Evolutionary conservation across 2,888 invertebrate species (phyloP), one percentile per base, ranked within the genome.

Genomic region (Sesamia inferens): DNA sequence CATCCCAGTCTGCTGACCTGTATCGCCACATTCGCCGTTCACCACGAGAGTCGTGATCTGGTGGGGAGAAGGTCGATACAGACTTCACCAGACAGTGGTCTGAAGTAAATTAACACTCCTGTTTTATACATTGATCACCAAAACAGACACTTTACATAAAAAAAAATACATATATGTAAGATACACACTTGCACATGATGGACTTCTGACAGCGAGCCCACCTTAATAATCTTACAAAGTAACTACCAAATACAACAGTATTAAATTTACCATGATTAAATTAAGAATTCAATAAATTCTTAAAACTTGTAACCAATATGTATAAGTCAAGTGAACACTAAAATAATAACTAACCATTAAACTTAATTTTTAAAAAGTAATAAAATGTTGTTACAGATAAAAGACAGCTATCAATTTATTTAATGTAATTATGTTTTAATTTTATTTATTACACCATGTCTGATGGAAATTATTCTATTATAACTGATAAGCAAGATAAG

Each of bases 401-500:
- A 42, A 61, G 31, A 31, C 44, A 22, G 19, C 48, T 81, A 81
- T 82, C 84, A 69, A 42, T 3, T 31, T 31, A 31, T 55, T 65
- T 69, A 63, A 66, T 42, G 67, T 68, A 80, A 83, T 64, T 70
- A 8, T 67, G 31, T 71, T 59, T 31, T 19, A 22, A 31, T 19
- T 47, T 48, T 54, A 11, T 51, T 19, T 19, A 70, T 69, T 75
- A 67, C 63, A 48, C 22, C 44, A 61, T 66, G 54, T 47, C 55
- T 59, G 57, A 61, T 78, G 24, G 4, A 68, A 72, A 67, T 61
- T 31, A 69, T 72, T 78, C 19, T 51, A 16, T 44, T 31, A 31
- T 31, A 31, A 31, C 31, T 31, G 64, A 71, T 68, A 70, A 67
- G 10, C 22, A 47, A 44, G 71, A 83, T 84, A 82, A 76, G 80